Base-by-base conservation (phyloP, 37 sponge, comb jelly and placozoan species). In the Oopsacas minuta region DNA sequence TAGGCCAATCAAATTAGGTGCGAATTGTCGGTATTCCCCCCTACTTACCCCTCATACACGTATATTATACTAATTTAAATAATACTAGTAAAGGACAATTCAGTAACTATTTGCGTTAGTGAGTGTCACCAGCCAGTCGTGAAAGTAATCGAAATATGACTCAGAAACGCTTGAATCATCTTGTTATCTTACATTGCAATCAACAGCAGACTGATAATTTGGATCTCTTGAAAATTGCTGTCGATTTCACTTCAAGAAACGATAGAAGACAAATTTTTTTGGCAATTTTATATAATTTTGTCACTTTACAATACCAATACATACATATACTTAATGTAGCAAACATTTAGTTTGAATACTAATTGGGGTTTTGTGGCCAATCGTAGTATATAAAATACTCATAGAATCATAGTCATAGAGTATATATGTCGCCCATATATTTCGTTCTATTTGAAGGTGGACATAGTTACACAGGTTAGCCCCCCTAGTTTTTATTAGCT, bases 91-190 rank as follows among this genome's bases (percentile, higher is more conserved):
- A n/a, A n/a, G n/a, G n/a, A n/a, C n/a, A n/a, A n/a, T n/a, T n/a
- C n/a, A n/a, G n/a, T n/a, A n/a, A n/a, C n/a, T n/a, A n/a, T n/a
- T n/a, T n/a, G n/a, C n/a, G n/a, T n/a, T n/a, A n/a, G n/a, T n/a
- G n/a, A n/a, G n/a, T n/a, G n/a, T n/a, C n/a, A n/a, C n/a, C n/a
- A n/a, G n/a, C n/a, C n/a, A n/a, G n/a, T n/a, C n/a, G n/a, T n/a
- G n/a, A n/a, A n/a, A n/a, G n/a, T n/a, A n/a, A n/a, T n/a, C n/a
- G n/a, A 61, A 61, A 25, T 25, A 25, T 61, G 75, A 61, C 75
- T 61, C 75, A 61, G 75, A 61, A 61, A 61, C 75, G 75, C 75
- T 61, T 61, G 75, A 61, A 61, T 61, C 75, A 61, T n/a, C 75
- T 61, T 61, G 75, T 61, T 61, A 20, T 61, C 75, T 23, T 61